These are phyloP conservation scores for Drosophila prostipennis DNA, from an alignment of 2,888 invertebrate genomes.

Conservation along the genomic window DNA sequence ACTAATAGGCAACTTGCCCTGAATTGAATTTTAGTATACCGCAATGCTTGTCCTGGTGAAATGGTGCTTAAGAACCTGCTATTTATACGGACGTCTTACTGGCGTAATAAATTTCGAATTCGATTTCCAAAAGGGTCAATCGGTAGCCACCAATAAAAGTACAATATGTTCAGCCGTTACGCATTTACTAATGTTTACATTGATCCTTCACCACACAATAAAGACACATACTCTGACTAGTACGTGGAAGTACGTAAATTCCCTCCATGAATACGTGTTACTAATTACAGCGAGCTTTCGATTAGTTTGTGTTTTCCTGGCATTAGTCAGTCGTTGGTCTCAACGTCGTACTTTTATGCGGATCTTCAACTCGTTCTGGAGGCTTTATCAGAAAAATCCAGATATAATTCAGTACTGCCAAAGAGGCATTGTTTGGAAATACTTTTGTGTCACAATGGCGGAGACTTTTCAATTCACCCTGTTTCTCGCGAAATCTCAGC, in stretches of 20 bases:
- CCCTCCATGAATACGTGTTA: conserved; percentile 38
- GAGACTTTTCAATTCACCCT: not conserved
- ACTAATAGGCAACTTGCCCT: too few relatives aligned
- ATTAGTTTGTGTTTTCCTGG: conserved; percentile 35
- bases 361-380: conserved; percentile 31
- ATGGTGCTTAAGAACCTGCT: conserved; percentile 34
- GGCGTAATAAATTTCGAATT: conserved; percentile 63
- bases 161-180: conserved; percentile 40
- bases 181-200: conserved; percentile 18
- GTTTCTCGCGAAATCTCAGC: not conserved
- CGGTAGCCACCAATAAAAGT: conserved; percentile 12
- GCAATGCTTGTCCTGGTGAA: conserved; percentile 43
- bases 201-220: not conserved
- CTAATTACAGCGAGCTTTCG: conserved; percentile 1
- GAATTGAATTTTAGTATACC: not conserved
- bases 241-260: not conserved
- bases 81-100: conserved; percentile 32
- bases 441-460: not conserved
- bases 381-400: conserved; percentile 34
- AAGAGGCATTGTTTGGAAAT: conserved; percentile 47
- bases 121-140: conserved; percentile 39
- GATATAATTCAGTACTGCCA: conserved; percentile 43
- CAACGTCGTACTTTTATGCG: conserved; percentile 45
- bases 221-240: fast-evolving
- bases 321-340: conserved; percentile 55